A percentile compares a stretch with the other conserved stretches of the same genome.
Evolutionary conservation across 2,113 vertebrate genomes (phyloP).

Genomic region (Microcebus lehilahytsara): DNA sequence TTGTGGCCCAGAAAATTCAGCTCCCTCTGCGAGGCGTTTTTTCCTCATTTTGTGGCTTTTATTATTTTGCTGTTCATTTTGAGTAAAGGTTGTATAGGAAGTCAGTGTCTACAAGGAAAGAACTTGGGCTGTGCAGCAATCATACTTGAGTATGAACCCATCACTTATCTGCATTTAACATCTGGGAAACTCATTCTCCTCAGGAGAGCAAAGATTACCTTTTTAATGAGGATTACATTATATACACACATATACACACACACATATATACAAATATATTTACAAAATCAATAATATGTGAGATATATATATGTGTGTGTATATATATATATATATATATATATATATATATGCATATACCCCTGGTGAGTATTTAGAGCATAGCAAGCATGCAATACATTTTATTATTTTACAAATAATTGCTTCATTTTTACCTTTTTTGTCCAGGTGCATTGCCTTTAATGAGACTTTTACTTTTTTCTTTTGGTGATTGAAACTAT

Average conservation of each 20-base stretch:
- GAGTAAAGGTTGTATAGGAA: not conserved
- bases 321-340: too few relatives aligned
- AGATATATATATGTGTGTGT: too few relatives aligned
- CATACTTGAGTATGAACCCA: not conserved
- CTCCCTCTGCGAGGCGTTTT: not conserved
- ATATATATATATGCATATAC: not conserved
- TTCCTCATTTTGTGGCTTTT: not conserved
- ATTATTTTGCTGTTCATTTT: not conserved
- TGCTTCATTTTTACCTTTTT: conserved; percentile 33
- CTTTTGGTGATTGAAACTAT: not conserved
- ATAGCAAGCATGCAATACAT: not conserved
- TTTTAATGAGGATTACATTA: not conserved
- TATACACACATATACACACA: not conserved
- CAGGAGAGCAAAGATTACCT: not conserved
- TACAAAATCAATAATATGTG: not conserved
- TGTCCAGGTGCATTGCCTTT: not conserved
- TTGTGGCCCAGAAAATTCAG: not conserved
- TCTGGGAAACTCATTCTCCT: not conserved
- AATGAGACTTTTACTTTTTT: not conserved
- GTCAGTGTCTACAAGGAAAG: not conserved
- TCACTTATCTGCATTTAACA: not conserved
- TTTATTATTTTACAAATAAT: not conserved
- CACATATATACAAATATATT: not conserved
- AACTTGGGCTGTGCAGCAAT: not conserved
- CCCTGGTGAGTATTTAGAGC: not conserved